Conservation (phyloP, 2,888 invertebrate species). For the Malthinus seriepunctatus region DNA sequence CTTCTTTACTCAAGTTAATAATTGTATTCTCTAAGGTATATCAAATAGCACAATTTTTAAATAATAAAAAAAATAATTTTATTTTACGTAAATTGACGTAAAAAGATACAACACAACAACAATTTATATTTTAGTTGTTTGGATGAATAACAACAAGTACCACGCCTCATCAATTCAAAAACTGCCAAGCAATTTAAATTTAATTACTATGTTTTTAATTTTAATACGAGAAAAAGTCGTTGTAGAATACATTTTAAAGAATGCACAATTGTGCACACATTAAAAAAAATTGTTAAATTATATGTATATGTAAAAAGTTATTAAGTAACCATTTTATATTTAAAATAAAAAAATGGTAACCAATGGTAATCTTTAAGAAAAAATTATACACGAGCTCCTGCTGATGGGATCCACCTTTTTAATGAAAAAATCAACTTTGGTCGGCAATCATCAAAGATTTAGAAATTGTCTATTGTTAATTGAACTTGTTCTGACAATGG, state of each 20-base stretch:
- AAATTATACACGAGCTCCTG: conserved; percentile 24
- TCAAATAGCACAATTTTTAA: conserved; percentile 15
- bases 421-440: conserved; percentile 10
- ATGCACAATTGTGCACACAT: not conserved
- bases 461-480: conserved; percentile 17
- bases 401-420: conserved; percentile 26
- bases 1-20: conserved; percentile 22
- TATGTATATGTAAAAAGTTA: conserved; percentile 2
- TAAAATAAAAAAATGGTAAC: conserved; percentile 32
- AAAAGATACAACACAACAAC: conserved; percentile 18
- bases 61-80: not conserved
- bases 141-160: conserved; percentile 17
- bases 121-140: conserved; percentile 21
- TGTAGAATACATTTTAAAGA: not conserved
- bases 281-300: not conserved
- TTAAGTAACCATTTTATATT: conserved; percentile 34
- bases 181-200: conserved; percentile 30
- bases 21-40: conserved; percentile 27
- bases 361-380: conserved; percentile 28
- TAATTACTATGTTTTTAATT: conserved; percentile 28
- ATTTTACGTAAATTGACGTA: conserved; percentile 3
- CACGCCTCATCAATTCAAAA: conserved; percentile 30
- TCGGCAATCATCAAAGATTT: conserved; percentile 18
- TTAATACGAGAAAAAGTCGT: not conserved
- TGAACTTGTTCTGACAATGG: conserved; percentile 15